A percentile compares a stretch with the other conserved stretches of the same genome.
Conservation (phyloP, 2,888 invertebrate species). For the Pelosia muscerda region DNA sequence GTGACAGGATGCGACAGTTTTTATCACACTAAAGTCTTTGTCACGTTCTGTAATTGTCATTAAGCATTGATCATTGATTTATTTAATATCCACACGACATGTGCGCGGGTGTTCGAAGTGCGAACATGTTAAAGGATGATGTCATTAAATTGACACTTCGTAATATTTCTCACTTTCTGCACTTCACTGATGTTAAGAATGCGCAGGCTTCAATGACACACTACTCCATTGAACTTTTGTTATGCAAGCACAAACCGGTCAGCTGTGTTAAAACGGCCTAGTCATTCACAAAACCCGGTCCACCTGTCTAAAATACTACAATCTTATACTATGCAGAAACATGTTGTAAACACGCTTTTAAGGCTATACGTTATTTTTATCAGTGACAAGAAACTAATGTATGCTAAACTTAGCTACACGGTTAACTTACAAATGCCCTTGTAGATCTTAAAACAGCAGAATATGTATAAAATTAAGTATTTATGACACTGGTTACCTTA, state of each 20-base stretch:
- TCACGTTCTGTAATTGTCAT: slow-evolving; percentile 36
- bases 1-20: slow-evolving; percentile 5
- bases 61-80: slow-evolving; percentile 48
- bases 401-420: slow-evolving; percentile 46
- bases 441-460: slow-evolving; percentile 53
- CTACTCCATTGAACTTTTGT: slow-evolving; percentile 63
- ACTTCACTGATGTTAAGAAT: slow-evolving; percentile 54
- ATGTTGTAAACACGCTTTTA: slow-evolving; percentile 38
- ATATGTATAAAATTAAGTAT: slow-evolving; percentile 44
- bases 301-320: slow-evolving; percentile 65
- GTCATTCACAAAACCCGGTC: slow-evolving; percentile 71
- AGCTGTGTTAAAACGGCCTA: slow-evolving; percentile 48
- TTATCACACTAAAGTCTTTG: slow-evolving; percentile 27
- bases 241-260: slow-evolving; percentile 74
- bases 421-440: slow-evolving; percentile 70
- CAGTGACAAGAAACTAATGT: slow-evolving; percentile 55
- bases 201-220: slow-evolving; percentile 66
- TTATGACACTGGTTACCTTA: slow-evolving; percentile 66
- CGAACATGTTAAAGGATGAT: slow-evolving; percentile 76
- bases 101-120: slow-evolving; percentile 79
- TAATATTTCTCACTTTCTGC: slow-evolving; percentile 71
- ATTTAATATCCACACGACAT: slow-evolving; percentile 64
- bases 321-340: slow-evolving; percentile 35
- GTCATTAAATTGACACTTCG: slow-evolving; percentile 75
- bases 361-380: slow-evolving; percentile 37